Conservation (phyloP, 2,113 vertebrate genomes). For the Heterotilapia buettikoferi region DNA sequence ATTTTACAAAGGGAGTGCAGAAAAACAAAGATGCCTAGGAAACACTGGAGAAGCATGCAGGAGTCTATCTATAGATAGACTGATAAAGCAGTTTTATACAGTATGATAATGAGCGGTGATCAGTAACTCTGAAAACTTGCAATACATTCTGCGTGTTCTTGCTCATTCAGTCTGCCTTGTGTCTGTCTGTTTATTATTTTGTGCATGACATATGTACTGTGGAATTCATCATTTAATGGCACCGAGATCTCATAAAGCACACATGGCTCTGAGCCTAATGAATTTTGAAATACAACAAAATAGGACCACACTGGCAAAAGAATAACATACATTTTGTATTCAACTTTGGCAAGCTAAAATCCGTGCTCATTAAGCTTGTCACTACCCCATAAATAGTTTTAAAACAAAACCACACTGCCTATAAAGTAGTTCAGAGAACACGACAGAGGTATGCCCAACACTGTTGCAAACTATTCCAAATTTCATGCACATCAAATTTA, state of each 20-base stretch:
- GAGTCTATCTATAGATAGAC: fast-evolving
- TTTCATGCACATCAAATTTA: neutral
- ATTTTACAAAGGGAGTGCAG: neutral
- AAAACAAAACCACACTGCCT: neutral
- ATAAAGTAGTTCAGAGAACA: neutral
- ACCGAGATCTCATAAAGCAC: neutral
- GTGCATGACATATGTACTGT: neutral
- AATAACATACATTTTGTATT: constrained; percentile 26
- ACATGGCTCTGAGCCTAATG: neutral
- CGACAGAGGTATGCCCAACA: neutral
- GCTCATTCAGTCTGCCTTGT: neutral
- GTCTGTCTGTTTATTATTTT: neutral
- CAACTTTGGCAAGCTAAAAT: constrained; percentile 6
- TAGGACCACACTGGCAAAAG: neutral
- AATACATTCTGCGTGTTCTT: neutral
- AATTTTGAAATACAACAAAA: constrained; percentile 43
- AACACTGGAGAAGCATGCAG: neutral
- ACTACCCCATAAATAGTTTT: constrained; percentile 1
- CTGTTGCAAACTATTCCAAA: neutral
- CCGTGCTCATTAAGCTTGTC: constrained; percentile 4
- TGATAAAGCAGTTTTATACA: neutral
- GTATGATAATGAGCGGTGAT: neutral
- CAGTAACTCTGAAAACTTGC: neutral
- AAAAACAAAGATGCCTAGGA: neutral
- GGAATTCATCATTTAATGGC: neutral